Percentiles rank a stretch among this genome's conserved stretches.
phyloP scores from a whole-genome alignment of 1,140 invertebrate species.

The Megalopta genalis region DNA sequence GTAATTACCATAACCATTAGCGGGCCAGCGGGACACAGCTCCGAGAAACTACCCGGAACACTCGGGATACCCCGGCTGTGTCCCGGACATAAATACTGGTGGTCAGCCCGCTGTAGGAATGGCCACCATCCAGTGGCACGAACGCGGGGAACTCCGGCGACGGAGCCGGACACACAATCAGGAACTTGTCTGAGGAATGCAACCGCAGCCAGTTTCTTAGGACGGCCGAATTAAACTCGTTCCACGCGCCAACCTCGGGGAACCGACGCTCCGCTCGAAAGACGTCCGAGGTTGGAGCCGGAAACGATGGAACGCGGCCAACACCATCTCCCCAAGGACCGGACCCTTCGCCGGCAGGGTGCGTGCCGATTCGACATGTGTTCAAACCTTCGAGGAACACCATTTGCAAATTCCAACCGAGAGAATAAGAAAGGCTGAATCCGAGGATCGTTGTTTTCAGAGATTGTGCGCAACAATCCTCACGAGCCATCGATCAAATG shows the following conservation, averaged over 20 bases:
- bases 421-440: neutral
- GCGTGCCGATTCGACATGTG: constrained; percentile 1
- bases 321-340: neutral
- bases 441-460: no score
- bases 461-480: no score
- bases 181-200: constrained; percentile 73
- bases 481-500: no score
- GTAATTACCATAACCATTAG: constrained; percentile 80
- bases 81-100: constrained; percentile 73
- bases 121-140: constrained; percentile 50
- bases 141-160: constrained; percentile 56
- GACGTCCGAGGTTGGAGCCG: constrained; percentile 47
- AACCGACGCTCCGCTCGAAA: constrained; percentile 47
- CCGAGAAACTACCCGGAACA: constrained; percentile 66
- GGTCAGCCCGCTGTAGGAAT: constrained; percentile 65
- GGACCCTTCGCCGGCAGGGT: constrained; percentile 12
- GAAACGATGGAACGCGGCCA: constrained; percentile 62
- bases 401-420: constrained; percentile 4
- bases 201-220: constrained; percentile 73
- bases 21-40: constrained; percentile 63
- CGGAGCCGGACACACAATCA: constrained; percentile 71
- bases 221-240: constrained; percentile 73
- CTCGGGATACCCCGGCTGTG: constrained; percentile 64
- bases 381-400: neutral
- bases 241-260: constrained; percentile 55